Evolutionary conservation across 2,797 vertebrate species (phyloP).

Genomic region (Syngnathus rostellatus): DNA sequence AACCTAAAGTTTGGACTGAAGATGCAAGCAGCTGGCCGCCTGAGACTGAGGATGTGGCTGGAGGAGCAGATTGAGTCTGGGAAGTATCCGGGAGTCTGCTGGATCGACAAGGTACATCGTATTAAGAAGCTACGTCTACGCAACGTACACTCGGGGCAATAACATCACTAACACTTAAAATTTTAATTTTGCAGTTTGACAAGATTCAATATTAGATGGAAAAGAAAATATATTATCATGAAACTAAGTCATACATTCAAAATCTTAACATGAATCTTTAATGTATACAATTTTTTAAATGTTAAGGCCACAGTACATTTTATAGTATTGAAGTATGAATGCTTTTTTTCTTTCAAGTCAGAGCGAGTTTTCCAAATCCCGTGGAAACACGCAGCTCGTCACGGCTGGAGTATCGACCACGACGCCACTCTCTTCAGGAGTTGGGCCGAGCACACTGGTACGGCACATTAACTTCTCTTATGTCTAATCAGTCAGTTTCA

Average conservation of each 20-base stretch:
- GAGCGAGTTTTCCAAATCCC: conserved; percentile 72
- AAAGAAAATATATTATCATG: no score
- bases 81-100: conserved; percentile 70
- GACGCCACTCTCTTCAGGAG: conserved; percentile 75
- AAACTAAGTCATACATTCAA: no score
- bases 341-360: conserved; percentile 34
- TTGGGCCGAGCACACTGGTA: conserved; percentile 78
- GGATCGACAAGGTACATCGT: conserved; percentile 68
- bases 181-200: not conserved
- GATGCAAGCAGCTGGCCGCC: conserved; percentile 67
- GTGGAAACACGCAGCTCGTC: conserved; percentile 76
- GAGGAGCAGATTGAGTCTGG: conserved; percentile 74
- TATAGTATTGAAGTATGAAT: no score
- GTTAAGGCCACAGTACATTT: no score
- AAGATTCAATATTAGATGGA: no score
- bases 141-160: not conserved
- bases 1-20: conserved; percentile 22
- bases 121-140: not conserved
- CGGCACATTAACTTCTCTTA: conserved; percentile 4
- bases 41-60: conserved; percentile 71
- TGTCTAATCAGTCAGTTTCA: not conserved
- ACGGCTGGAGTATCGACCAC: conserved; percentile 74
- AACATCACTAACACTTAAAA: not conserved
- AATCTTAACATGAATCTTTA: no score
- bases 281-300: no score